phyloP scores from a whole-genome alignment of 2,797 vertebrate species.

The Siniperca scherzeri region DNA sequence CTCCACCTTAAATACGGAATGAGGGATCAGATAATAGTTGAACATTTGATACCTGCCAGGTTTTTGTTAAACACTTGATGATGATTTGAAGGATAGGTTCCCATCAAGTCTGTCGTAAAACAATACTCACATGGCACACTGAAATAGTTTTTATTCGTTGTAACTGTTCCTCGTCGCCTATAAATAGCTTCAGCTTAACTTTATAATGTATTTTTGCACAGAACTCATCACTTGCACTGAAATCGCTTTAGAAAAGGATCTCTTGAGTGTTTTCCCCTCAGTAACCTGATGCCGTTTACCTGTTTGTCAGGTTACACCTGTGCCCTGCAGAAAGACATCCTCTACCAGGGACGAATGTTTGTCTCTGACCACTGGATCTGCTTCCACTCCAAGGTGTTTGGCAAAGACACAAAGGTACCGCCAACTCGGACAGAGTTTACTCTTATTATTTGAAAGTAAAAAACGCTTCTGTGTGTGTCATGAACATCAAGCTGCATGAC shows the following conservation, averaged over 20 bases:
- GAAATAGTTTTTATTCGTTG: neutral
- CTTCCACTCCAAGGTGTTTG: slow-evolving; percentile 90
- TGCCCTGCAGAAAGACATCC: slow-evolving; percentile 96
- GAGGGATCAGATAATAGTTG: slow-evolving; percentile 11
- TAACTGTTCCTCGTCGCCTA: neutral
- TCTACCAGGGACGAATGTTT: slow-evolving; percentile 97
- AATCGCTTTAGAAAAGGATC: neutral
- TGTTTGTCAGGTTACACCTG: slow-evolving; percentile 92
- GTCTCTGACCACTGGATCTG: slow-evolving; percentile 98
- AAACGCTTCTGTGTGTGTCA: neutral
- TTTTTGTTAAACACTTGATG: neutral
- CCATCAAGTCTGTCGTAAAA: neutral
- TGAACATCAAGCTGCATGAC: neutral
- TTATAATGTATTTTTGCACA: neutral
- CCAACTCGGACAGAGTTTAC: neutral
- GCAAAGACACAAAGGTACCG: slow-evolving; percentile 82
- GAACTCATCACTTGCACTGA: neutral
- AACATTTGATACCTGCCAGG: slow-evolving; percentile 1
- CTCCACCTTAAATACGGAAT: slow-evolving; percentile 61
- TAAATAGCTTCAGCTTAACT: neutral
- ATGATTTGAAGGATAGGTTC: neutral
- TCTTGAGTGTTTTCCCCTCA: neutral
- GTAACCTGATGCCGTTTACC: slow-evolving; percentile 3
- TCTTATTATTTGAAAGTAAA: neutral
- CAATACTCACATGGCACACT: neutral